Evolutionary conservation across 2,797 vertebrate genomes (phyloP).

Genomic region (Borostomias antarcticus): DNA sequence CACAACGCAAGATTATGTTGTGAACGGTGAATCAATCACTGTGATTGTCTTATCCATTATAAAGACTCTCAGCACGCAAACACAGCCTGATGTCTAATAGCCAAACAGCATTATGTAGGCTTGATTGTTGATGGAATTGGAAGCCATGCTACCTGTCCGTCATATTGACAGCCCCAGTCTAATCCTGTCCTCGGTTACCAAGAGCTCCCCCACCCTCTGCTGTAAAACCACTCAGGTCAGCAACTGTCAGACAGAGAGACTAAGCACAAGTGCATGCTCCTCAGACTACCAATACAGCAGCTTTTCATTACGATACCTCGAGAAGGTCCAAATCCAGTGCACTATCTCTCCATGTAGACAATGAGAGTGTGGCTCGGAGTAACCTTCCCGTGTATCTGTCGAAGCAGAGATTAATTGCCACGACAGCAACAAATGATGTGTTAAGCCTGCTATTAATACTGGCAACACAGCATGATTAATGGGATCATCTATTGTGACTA

Average conservation of each 20-base stretch:
- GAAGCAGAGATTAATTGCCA: slow-evolving; percentile 77
- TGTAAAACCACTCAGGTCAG: slow-evolving; percentile 13
- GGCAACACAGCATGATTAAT: slow-evolving; percentile 80
- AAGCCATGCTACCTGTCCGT: slow-evolving; percentile 1
- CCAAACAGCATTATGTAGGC: background rate
- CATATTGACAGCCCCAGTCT: slow-evolving; percentile 14
- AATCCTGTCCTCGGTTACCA: background rate
- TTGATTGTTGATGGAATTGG: background rate
- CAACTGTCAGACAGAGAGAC: slow-evolving; percentile 1
- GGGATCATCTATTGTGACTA: slow-evolving; percentile 79
- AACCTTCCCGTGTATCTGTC: slow-evolving; percentile 66
- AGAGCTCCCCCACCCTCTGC: background rate
- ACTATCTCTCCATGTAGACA: slow-evolving; percentile 50
- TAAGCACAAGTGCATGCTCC: background rate
- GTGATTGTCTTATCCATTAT: background rate
- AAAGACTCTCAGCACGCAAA: background rate
- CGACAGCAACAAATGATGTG: slow-evolving; percentile 78
- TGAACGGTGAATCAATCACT: background rate
- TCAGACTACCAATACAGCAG: slow-evolving; percentile 27
- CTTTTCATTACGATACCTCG: slow-evolving; percentile 32
- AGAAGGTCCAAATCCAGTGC: slow-evolving; percentile 33
- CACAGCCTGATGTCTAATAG: background rate
- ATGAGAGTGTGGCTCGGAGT: slow-evolving; percentile 53
- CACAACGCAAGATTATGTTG: background rate
- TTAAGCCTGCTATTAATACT: slow-evolving; percentile 82